These are phyloP conservation scores for Trisateles emortualis DNA, from an alignment of 2,888 invertebrate species.

Conservation along the genomic window DNA sequence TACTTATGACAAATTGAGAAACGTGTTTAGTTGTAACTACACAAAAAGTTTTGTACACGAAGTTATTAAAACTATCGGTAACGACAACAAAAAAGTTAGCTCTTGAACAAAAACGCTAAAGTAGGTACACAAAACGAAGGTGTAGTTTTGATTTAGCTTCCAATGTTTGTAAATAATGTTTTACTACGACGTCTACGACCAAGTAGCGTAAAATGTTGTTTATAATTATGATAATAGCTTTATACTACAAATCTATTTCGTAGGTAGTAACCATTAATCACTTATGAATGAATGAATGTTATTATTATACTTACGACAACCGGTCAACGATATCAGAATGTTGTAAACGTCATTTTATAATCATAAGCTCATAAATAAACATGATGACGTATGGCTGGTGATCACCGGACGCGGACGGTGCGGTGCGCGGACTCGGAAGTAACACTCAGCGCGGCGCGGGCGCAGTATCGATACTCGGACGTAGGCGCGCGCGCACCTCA, in stretches of 20 bases:
- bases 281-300: constrained; percentile 82
- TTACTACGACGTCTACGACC: constrained; percentile 81
- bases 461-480: constrained; percentile 42
- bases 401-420: constrained; percentile 49
- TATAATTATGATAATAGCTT: constrained; percentile 84
- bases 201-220: constrained; percentile 82
- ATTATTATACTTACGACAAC: constrained; percentile 78
- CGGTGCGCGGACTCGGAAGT: constrained; percentile 57
- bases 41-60: neutral
- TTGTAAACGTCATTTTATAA: constrained; percentile 85
- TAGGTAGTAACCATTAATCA: constrained; percentile 83
- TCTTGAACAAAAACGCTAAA: constrained; percentile 28
- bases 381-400: constrained; percentile 75
- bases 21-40: neutral
- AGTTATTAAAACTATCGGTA: constrained; percentile 25
- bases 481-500: constrained; percentile 61
- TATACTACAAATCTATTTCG: constrained; percentile 82
- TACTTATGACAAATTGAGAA: neutral
- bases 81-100: constrained; percentile 24
- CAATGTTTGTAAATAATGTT: constrained; percentile 73
- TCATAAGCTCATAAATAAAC: constrained; percentile 86
- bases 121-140: constrained; percentile 34
- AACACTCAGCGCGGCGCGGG: constrained; percentile 41
- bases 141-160: constrained; percentile 48
- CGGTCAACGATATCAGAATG: constrained; percentile 83